A percentile compares a stretch with the other conserved stretches of the same genome.
Evolutionary conservation across 1,140 invertebrate species (phyloP).

Genomic region (Drosophila grimshawi): DNA sequence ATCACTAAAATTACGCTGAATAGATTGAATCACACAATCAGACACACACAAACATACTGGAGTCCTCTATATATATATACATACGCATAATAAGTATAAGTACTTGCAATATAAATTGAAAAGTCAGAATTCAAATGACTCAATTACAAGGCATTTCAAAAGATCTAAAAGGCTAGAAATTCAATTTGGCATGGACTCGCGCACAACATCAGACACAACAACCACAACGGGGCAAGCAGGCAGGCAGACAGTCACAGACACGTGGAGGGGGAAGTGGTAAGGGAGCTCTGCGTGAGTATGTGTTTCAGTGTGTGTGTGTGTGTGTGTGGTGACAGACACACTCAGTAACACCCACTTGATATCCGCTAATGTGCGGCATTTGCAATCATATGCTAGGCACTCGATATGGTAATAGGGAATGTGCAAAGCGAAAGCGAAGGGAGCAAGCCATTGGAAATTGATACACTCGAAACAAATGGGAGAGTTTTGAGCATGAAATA

Average conservation of each 20-base stretch:
- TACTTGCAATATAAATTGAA: slow-evolving; percentile 69
- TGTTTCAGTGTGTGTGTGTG: background rate
- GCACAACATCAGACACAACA: slow-evolving; percentile 38
- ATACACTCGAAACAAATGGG: too few relatives aligned
- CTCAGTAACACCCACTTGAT: slow-evolving; percentile 82
- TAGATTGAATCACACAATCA: slow-evolving; percentile 62
- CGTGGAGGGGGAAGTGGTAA: background rate
- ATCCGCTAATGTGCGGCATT: slow-evolving; percentile 82
- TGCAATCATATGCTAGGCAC: slow-evolving; percentile 77
- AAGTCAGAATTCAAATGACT: slow-evolving; percentile 81
- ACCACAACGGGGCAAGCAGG: slow-evolving; percentile 8
- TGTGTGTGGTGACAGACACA: slow-evolving; percentile 52
- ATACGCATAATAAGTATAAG: background rate
- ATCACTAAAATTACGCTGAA: slow-evolving; percentile 65
- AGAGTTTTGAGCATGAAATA: too few relatives aligned
- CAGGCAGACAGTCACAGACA: slow-evolving; percentile 8
- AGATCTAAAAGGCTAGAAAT: slow-evolving; percentile 83
- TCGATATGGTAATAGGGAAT: slow-evolving; percentile 34
- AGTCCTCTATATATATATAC: background rate
- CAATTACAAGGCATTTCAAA: slow-evolving; percentile 78
- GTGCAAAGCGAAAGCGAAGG: slow-evolving; percentile 1
- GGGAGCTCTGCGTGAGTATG: too few relatives aligned
- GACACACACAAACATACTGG: slow-evolving; percentile 8
- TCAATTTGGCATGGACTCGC: slow-evolving; percentile 78
- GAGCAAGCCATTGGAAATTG: background rate